phyloP scores from a whole-genome alignment of 2,888 invertebrate species.

The Ctenicera cuprea region DNA sequence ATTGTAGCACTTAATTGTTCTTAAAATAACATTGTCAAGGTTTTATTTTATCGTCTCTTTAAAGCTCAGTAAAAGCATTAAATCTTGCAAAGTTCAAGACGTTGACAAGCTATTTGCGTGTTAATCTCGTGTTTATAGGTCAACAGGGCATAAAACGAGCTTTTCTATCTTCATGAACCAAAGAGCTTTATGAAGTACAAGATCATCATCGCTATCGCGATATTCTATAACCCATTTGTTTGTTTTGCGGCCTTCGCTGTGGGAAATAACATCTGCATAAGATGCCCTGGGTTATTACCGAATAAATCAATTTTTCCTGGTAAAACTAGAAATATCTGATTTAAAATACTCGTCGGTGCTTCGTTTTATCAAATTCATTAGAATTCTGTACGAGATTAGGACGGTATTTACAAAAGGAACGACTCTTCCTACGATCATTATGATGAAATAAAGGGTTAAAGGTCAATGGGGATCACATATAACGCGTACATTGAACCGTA shows the following conservation, averaged over 20 bases:
- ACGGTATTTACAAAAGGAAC: too few relatives aligned
- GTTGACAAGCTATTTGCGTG: conserved; percentile 3
- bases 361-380: too few relatives aligned
- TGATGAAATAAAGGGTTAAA: background rate
- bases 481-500: conserved; percentile 15
- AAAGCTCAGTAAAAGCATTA: background rate
- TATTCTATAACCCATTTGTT: background rate
- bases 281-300: background rate
- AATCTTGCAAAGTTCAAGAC: background rate
- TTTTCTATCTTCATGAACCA: background rate
- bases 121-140: background rate
- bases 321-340: background rate
- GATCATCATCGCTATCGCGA: background rate
- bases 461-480: background rate
- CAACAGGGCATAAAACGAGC: background rate
- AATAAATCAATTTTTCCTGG: background rate
- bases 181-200: background rate
- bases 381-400: too few relatives aligned
- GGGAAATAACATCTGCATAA: conserved; percentile 7
- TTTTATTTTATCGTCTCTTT: too few relatives aligned
- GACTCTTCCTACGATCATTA: conserved; percentile 6
- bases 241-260: background rate
- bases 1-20: too few relatives aligned
- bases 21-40: too few relatives aligned
- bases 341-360: too few relatives aligned